These are phyloP conservation scores for Catotricha subobsoleta DNA, from an alignment of 2,888 invertebrate species.

Conservation along the genomic window DNA sequence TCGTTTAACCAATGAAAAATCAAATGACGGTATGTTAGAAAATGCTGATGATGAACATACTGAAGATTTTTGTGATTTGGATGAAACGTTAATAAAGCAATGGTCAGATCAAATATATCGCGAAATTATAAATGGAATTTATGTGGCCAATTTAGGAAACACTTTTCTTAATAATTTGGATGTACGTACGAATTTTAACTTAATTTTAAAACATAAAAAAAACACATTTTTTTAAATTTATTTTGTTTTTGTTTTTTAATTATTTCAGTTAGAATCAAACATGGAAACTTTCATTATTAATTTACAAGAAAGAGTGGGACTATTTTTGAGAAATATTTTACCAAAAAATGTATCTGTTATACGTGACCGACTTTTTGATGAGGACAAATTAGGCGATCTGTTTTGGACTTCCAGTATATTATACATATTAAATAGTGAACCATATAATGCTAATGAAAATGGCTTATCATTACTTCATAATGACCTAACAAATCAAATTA, in stretches of 20 bases:
- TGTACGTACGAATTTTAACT: constrained; percentile 10
- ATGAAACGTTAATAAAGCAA: constrained; percentile 20
- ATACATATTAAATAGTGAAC: constrained; percentile 15
- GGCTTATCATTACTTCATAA: constrained; percentile 20
- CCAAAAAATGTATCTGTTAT: constrained; percentile 10
- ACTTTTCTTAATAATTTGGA: constrained; percentile 12
- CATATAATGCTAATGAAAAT: constrained; percentile 22
- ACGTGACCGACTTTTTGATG: background rate
- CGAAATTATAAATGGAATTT: constrained; percentile 17
- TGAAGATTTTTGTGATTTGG: constrained; percentile 23
- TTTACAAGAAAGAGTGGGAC: constrained; percentile 17
- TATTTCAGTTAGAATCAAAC: background rate
- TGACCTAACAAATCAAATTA: constrained; percentile 18
- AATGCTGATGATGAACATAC: constrained; percentile 17
- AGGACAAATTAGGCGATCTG: background rate
- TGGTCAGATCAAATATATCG: constrained; percentile 21
- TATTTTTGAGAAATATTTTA: constrained; percentile 17
- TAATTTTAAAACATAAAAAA: too few species aligned
- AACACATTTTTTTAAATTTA: too few species aligned
- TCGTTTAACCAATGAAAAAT: constrained; percentile 8
- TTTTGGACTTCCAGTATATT: constrained; percentile 16
- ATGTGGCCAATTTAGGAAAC: constrained; percentile 18
- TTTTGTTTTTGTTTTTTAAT: background rate
- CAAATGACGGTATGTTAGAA: constrained; percentile 9
- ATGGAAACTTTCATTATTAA: constrained; percentile 16